These are phyloP conservation scores for Callimico goeldii DNA, from an alignment of 2,797 vertebrate genomes.

Conservation along the genomic window DNA sequence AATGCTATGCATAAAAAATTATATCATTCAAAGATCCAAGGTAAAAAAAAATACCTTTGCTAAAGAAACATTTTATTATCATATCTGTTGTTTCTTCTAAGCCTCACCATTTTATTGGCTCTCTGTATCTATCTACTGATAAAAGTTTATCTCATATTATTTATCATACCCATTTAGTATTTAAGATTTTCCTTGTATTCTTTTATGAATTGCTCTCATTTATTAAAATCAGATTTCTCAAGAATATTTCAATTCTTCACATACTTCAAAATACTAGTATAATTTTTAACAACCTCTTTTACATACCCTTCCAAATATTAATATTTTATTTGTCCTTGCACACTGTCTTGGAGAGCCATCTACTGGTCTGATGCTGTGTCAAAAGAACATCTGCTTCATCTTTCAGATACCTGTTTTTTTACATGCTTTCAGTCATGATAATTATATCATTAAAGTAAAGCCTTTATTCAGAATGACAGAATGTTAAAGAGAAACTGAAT, in stretches of 20 bases:
- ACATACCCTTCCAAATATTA: neutral
- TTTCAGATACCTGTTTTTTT: neutral
- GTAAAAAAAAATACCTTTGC: neutral
- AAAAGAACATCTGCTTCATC: neutral
- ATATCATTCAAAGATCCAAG: neutral
- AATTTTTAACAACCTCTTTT: neutral
- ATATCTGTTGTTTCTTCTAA: neutral
- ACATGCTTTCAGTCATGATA: neutral
- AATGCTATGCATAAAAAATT: neutral
- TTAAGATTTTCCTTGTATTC: neutral
- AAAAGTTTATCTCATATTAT: neutral
- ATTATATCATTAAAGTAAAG: constrained; percentile 35
- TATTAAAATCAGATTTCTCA: constrained; percentile 25
- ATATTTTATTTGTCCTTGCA: neutral
- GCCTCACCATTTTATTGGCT: neutral
- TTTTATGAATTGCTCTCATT: neutral
- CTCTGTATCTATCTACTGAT: neutral
- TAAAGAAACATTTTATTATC: neutral
- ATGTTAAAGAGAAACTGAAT: neutral
- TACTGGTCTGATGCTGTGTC: constrained; percentile 49
- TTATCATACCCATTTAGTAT: neutral
- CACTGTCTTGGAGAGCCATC: constrained; percentile 63
- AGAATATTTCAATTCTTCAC: neutral
- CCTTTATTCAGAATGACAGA: neutral
- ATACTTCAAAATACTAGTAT: neutral